These are phyloP conservation scores for Pterocles burchelli DNA, from an alignment of 2,113 vertebrate species.

Conservation along the genomic window DNA sequence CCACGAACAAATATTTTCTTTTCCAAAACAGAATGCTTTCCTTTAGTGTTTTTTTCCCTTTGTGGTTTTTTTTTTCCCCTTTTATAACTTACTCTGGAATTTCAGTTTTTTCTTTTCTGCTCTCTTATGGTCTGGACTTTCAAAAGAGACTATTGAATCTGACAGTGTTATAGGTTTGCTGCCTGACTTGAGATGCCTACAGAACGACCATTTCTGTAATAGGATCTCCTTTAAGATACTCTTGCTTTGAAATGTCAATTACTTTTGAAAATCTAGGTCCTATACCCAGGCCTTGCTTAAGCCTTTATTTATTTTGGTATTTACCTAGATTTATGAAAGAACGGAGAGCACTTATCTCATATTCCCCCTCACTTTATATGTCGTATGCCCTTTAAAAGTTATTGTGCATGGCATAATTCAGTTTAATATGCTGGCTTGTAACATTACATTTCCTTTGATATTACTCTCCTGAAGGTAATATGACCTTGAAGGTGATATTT, in stretches of 20 bases:
- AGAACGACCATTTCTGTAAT: background rate
- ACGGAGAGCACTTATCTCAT: background rate
- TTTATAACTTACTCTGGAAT: background rate
- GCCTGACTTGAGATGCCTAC: background rate
- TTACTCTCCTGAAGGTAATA: slow-evolving; percentile 23
- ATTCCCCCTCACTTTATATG: background rate
- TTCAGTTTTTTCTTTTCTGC: background rate
- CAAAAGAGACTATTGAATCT: background rate
- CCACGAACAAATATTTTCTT: background rate
- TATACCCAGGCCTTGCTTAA: background rate
- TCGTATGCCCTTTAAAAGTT: slow-evolving; percentile 42
- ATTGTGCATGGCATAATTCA: slow-evolving; percentile 17
- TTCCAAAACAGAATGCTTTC: background rate
- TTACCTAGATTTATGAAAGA: slow-evolving; percentile 13
- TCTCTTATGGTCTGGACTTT: background rate
- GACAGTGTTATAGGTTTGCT: background rate
- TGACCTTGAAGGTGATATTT: slow-evolving; percentile 41
- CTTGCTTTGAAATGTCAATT: background rate
- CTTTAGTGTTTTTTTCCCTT: background rate
- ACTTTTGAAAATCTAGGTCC: background rate
- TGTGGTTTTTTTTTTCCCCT: background rate
- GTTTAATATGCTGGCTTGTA: slow-evolving; percentile 43
- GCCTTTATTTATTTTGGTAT: slow-evolving; percentile 2
- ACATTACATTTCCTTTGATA: slow-evolving; percentile 5
- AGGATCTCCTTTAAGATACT: background rate